Percentiles rank a stretch among this genome's conserved stretches.
Conservation (phyloP, 2,113 vertebrate genomes). For the Baryphthengus martii region DNA sequence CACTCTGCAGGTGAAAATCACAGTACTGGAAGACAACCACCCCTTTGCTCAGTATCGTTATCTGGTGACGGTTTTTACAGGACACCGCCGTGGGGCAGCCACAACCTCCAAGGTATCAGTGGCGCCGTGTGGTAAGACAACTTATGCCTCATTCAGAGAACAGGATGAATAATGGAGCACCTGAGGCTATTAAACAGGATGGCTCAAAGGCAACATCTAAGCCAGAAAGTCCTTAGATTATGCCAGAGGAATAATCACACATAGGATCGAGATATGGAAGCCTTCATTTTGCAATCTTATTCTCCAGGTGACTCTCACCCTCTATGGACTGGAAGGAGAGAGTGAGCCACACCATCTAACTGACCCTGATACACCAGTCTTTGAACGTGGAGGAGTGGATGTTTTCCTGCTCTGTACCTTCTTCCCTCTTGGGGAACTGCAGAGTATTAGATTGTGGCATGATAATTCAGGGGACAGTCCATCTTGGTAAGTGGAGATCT, state of each 20-base stretch:
- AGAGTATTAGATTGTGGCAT: slow-evolving; percentile 89
- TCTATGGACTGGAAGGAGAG: slow-evolving; percentile 86
- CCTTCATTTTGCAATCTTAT: neutral
- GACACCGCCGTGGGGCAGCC: slow-evolving; percentile 85
- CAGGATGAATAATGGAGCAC: neutral
- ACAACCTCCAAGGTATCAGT: slow-evolving; percentile 86
- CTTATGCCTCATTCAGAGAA: neutral
- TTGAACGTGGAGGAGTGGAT: slow-evolving; percentile 88
- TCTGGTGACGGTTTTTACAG: slow-evolving; percentile 86
- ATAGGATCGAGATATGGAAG: accelerated
- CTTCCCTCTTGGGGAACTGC: slow-evolving; percentile 89
- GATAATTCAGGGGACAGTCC: slow-evolving; percentile 88
- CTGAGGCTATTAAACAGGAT: neutral
- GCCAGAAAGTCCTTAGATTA: neutral
- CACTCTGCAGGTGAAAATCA: slow-evolving; percentile 84
- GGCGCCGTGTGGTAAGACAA: neutral
- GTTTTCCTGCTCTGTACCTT: slow-evolving; percentile 89
- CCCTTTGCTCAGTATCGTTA: slow-evolving; percentile 90
- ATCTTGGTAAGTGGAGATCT: slow-evolving; percentile 77
- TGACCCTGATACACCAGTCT: slow-evolving; percentile 78
- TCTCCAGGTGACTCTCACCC: slow-evolving; percentile 85
- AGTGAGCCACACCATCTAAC: slow-evolving; percentile 90
- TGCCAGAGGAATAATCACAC: neutral
- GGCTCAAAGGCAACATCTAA: neutral
- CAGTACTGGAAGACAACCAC: slow-evolving; percentile 88